Base-by-base conservation (phyloP, 1,140 invertebrate species). In the Pogonomyrmex californicus region DNA sequence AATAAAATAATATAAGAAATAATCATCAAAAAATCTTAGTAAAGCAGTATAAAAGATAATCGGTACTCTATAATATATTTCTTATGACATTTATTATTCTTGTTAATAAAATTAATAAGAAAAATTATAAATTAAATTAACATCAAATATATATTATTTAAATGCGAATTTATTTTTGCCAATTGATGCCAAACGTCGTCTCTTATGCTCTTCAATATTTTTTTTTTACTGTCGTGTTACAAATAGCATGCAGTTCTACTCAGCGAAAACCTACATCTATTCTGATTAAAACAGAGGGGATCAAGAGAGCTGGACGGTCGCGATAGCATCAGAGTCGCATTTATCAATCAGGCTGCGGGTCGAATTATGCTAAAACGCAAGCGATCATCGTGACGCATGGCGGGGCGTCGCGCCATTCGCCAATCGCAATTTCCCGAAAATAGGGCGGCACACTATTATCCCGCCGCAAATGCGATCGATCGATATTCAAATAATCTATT, bases 401-500 rank as follows among this genome's bases (percentile, higher is more conserved):
- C 36, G 44, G 36, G 23, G n/a, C 51, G n/a, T 41, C 30, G 58
- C 5, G 51, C 65, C 9, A 30, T 17, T 17, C 41, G 12, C 5
- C 58, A 44, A 75, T 78, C 10, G 14, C 75, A 70, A 73, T 86
- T 88, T 63, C 33, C 62, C 44, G 38, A 70, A 90, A 88, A 85
- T 51, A 14, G 63, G 73, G 30, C 33, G 66, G n/a, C 38, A 1
- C 10, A 5, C 17, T 38, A 17, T 75, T 47, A 83, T 73, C 33
- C 44, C 14, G 70, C 30, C 58, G 36, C 17, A 73, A 83, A 38
- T 86, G 36, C 47, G 62, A 44, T 86, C 63, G 51, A 77, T 87
- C 89, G 89, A 93, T 94, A 94, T 94, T 94, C 92, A 94, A 94
- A 94, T 93, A 93, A 93, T 93, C 92, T 91, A 91, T 93, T 90